phyloP scores from a whole-genome alignment of 2,113 vertebrate species.

The Xiphophorus couchianus region DNA sequence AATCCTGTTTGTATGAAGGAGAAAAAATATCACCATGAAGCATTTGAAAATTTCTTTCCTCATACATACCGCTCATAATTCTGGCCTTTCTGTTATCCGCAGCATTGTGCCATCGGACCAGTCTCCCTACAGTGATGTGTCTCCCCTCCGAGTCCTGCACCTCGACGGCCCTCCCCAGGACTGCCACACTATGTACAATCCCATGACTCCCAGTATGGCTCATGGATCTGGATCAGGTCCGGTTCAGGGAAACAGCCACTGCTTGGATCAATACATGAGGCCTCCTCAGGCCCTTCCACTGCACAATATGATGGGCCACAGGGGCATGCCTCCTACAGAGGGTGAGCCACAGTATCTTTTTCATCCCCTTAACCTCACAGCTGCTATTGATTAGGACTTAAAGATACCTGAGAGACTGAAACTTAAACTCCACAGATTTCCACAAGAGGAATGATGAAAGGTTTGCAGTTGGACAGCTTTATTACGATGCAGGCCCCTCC shows the following conservation, averaged over 20 bases:
- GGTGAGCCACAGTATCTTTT: constrained; percentile 70
- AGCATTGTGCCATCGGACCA: constrained; percentile 67
- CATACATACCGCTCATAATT: not conserved
- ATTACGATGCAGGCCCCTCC: not conserved
- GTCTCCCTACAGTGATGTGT: constrained; percentile 74
- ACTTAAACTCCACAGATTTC: constrained; percentile 5
- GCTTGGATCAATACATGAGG: constrained; percentile 89
- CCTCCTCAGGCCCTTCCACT: constrained; percentile 79
- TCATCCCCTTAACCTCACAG: constrained; percentile 41
- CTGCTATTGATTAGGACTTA: constrained; percentile 32
- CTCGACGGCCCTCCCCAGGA: constrained; percentile 69
- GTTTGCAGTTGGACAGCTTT: constrained; percentile 6
- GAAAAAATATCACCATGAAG: too few species aligned
- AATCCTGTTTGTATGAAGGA: too few species aligned
- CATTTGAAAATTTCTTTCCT: not conserved
- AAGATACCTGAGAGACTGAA: constrained; percentile 38
- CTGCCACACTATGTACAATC: constrained; percentile 86
- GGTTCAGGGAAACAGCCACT: constrained; percentile 75
- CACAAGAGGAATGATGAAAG: not conserved
- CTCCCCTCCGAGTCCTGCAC: constrained; percentile 65
- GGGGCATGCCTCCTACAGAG: constrained; percentile 74
- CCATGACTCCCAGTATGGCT: constrained; percentile 81
- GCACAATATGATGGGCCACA: constrained; percentile 80
- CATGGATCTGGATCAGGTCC: constrained; percentile 81
- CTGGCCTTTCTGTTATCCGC: constrained; percentile 13